Evolutionary conservation across 2,888 invertebrate species (phyloP).

Genomic region (Acanthosepion pharaonis): DNA sequence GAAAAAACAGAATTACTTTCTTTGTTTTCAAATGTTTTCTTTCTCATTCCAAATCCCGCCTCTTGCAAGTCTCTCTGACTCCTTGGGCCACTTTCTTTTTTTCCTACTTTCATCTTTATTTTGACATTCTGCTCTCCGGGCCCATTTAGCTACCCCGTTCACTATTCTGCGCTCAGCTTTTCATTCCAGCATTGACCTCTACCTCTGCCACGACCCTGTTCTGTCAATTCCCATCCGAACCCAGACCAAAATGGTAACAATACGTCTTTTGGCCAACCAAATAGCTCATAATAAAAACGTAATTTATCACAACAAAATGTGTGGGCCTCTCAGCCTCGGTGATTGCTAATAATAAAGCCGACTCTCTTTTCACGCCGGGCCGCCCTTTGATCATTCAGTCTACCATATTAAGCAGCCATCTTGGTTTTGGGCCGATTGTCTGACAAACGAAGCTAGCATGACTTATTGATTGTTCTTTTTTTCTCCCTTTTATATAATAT

Average conservation of each 20-base stretch:
- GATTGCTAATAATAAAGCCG: neutral
- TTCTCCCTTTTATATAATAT: neutral
- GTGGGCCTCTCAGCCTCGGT: no score
- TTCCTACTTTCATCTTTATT: neutral
- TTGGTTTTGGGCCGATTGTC: neutral
- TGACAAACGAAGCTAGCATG: neutral
- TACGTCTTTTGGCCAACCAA: neutral
- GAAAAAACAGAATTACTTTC: no score
- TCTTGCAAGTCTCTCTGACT: neutral
- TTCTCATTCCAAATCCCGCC: no score
- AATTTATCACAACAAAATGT: neutral
- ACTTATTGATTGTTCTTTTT: neutral
- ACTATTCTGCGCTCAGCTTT: neutral
- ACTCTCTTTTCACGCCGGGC: neutral
- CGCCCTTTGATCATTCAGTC: neutral
- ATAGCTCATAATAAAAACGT: neutral
- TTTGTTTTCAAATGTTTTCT: no score
- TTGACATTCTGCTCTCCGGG: neutral
- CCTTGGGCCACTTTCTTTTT: neutral
- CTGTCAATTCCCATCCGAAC: neutral
- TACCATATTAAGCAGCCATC: neutral
- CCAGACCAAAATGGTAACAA: constrained; percentile 15
- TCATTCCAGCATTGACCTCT: neutral
- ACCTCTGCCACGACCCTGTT: neutral
- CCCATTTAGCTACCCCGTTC: no score